Base-by-base conservation (phyloP, 2,113 vertebrate genomes). In the Pseudorectes ferrugineus region DNA sequence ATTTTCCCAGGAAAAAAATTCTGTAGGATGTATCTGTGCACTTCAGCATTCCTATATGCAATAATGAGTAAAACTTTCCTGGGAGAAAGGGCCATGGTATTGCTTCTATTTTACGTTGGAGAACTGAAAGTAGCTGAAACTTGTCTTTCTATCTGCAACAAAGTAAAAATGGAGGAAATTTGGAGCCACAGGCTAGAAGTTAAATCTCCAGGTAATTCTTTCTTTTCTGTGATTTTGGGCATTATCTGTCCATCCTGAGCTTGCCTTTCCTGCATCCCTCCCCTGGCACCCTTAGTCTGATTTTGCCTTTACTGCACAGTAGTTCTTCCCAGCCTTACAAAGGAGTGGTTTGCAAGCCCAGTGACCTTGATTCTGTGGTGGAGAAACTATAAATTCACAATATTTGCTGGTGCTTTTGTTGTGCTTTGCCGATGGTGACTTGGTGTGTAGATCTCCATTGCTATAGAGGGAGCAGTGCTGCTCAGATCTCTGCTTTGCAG, bases 401-500 rank as follows among this genome's bases (percentile, higher is more conserved):
- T 36, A 48, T 76, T 48, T 72, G 28, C 36, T 72, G 79, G 23
- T 36, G 20, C 6, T 78, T 85, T 84, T 58, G 45, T 72, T 92
- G 68, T 36, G 12, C 18, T 68, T 82, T 72, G 21, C 48, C 17
- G 11, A 5, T 45, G 33, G 9, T 57, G 70, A 21, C 74, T 82
- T 94, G 45, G 19, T 54, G 26, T 24, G 33, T 18, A 20, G 71
- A 25, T 71, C 71, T 70, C 49, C 15, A 19, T 29, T n/a, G 52
- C 63, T 80, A 12, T 0, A 5, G 2, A 35, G 25, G 29, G 42
- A 86, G 68, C 43, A 26, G 9, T 36, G 63, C 55, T 35, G 17
- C 81, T 82, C 82, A 71, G 63, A 85, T 95, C 49, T 23, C 67
- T 88, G 94, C 95, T 95, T 91, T 95, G 80, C 92, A 94, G 6